These are phyloP conservation scores for Meta bourneti DNA, from an alignment of 2,888 invertebrate genomes.

Conservation along the genomic window DNA sequence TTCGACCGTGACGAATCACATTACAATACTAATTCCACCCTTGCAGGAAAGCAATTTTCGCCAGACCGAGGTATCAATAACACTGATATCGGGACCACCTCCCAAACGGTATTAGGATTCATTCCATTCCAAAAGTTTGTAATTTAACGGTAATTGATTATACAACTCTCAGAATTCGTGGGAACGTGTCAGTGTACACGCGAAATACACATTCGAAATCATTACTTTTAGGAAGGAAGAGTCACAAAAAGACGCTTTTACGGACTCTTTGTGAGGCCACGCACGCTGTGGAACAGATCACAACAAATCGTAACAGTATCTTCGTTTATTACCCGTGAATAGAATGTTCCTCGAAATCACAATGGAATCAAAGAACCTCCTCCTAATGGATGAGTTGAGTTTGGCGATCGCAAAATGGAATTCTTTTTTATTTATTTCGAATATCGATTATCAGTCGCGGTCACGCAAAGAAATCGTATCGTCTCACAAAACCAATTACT, in stretches of 20 bases:
- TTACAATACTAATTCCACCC: slow-evolving; percentile 22
- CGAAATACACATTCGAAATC: slow-evolving; percentile 4
- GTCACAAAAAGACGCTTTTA: slow-evolving; percentile 19
- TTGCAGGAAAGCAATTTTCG: background rate
- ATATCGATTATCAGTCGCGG: slow-evolving; percentile 54
- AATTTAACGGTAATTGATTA: slow-evolving; percentile 69
- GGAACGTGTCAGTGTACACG: slow-evolving; percentile 8
- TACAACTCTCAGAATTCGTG: slow-evolving; percentile 9
- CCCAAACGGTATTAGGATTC: background rate
- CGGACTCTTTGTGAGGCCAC: slow-evolving; percentile 10
- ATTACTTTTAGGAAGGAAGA: slow-evolving; percentile 15
- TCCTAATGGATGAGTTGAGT: slow-evolving; percentile 11
- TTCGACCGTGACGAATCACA: slow-evolving; percentile 47
- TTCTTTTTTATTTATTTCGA: background rate
- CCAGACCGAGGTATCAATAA: background rate
- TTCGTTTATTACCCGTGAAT: background rate
- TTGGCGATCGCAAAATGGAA: slow-evolving; percentile 32
- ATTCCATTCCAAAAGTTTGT: background rate
- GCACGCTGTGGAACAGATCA: slow-evolving; percentile 17
- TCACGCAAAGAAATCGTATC: slow-evolving; percentile 72
- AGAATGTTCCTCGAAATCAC: background rate
- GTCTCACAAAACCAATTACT: slow-evolving; percentile 67
- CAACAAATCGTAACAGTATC: slow-evolving; percentile 22
- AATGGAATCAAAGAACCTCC: slow-evolving; percentile 33
- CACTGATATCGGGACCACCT: background rate